Conservation (phyloP, 2,113 vertebrate genomes). For the Excalfactoria chinensis region DNA sequence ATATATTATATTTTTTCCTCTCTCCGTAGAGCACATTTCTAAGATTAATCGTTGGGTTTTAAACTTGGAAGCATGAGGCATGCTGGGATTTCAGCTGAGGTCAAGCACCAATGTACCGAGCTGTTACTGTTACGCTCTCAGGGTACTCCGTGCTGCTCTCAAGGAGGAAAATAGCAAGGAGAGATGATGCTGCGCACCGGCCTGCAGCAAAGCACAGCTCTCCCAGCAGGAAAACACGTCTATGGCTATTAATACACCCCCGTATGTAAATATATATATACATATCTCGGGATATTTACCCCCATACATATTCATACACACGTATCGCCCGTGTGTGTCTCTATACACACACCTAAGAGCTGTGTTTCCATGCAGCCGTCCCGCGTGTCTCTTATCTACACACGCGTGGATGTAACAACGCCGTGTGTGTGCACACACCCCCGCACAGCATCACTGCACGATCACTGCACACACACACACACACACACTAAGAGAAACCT, state of each 20-base stretch:
- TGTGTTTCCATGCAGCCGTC: neutral
- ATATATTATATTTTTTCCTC: too few species aligned
- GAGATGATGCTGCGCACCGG: constrained; percentile 3
- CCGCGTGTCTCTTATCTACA: constrained; percentile 50
- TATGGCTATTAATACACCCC: neutral
- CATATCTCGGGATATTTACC: neutral
- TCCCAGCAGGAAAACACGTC: neutral
- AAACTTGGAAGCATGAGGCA: constrained; percentile 80
- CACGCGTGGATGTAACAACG: neutral
- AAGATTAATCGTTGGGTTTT: constrained; percentile 77
- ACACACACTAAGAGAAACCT: too few species aligned
- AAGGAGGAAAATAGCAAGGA: constrained; percentile 55
- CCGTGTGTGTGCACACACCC: constrained; percentile 33
- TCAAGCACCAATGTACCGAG: constrained; percentile 97
- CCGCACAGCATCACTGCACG: constrained; percentile 34
- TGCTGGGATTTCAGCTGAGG: constrained; percentile 88
- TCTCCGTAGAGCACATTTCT: constrained; percentile 61
- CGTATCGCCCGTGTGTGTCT: neutral
- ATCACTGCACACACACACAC: constrained; percentile 41
- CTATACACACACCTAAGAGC: constrained; percentile 11
- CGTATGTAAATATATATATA: neutral
- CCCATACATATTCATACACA: neutral
- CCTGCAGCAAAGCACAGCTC: constrained; percentile 25
- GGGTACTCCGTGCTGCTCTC: constrained; percentile 95
- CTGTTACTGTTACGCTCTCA: constrained; percentile 89